Evolutionary conservation across 2,888 invertebrate genomes (phyloP), one percentile per base, ranked within the genome.

Genomic region (Pristionchus arcanus): DNA sequence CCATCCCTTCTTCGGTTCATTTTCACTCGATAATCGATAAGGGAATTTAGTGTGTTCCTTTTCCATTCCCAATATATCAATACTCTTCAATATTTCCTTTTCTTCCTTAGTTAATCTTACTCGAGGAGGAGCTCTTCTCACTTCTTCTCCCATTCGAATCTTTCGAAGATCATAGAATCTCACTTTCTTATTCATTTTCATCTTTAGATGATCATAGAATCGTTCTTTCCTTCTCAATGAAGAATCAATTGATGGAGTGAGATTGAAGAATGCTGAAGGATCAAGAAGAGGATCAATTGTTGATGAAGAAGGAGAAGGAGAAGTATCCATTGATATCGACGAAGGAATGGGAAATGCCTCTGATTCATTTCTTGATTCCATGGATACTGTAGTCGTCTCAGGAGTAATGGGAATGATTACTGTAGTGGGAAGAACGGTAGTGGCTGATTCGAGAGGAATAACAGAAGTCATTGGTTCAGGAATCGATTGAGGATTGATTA

Each of bases 91-190:
- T 71, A 87, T 87, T 16, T 87, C 87, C 53, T 71, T 71, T 13
- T 87, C 87, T 49, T 87, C 71, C 71, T 87, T 87, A 2, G 71
- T 87, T 11, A 87, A 53, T 71, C 53, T 42, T 19, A 19, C 25
- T 42, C n/a, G 28, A 21, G 87, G 68, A 68, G 71, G 68, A 28
- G 71, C 28, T 87, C 87, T 68, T n/a, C 71, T 68, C 31, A 87
- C 9, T 71, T 87, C 87, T 71, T 28, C 49, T 28, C 53, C 21
- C n/a, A 21, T 34, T 19, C 28, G 9, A 21, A 66, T n/a, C 42
- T 59, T 59, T 19, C 86, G 31, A 21, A 86, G 66, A 42, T 86
- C 86, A n/a, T 86, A 84, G 84, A 84, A 84, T 53, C 55, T 31
- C 4, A 84, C 31, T 55, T 28, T 84, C 84, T 55, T 84, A 9